Evolutionary conservation across 1,140 invertebrate genomes (phyloP).

Genomic region (Heterodera schachtii): DNA sequence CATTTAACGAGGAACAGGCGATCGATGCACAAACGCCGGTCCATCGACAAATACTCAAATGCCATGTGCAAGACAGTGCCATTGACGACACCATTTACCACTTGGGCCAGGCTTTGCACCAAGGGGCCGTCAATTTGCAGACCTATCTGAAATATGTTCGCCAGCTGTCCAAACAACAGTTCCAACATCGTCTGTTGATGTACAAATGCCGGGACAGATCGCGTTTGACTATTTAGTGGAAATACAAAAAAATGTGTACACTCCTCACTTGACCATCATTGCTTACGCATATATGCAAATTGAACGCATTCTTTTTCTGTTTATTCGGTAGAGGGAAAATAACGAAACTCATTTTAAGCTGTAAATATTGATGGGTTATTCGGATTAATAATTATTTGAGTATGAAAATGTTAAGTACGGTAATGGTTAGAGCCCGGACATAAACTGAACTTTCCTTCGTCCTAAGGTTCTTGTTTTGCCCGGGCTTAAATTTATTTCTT

Average conservation of each 20-base stretch:
- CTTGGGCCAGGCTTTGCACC: constrained; percentile 89
- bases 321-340: too few relatives aligned
- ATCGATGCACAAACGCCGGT: constrained; percentile 92
- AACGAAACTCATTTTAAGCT: too few relatives aligned
- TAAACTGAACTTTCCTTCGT: too few relatives aligned
- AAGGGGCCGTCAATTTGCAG: constrained; percentile 89
- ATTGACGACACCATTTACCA: constrained; percentile 98
- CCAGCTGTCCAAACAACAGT: constrained; percentile 88
- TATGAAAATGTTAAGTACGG: too few relatives aligned
- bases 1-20: constrained; percentile 86
- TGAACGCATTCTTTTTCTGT: too few relatives aligned
- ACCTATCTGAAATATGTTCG: constrained; percentile 94
- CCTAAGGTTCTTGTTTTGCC: too few relatives aligned
- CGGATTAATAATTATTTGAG: too few relatives aligned
- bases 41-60: constrained; percentile 91
- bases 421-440: too few relatives aligned
- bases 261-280: too few relatives aligned
- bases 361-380: too few relatives aligned
- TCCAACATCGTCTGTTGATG: constrained; percentile 90
- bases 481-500: too few relatives aligned
- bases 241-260: background rate
- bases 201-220: constrained; percentile 94
- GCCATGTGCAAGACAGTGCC: constrained; percentile 88
- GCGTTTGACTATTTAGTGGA: constrained; percentile 73
- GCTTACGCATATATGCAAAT: too few relatives aligned